Conservation (phyloP, 2,797 vertebrate species). For the Leucoraja ocellata region DNA sequence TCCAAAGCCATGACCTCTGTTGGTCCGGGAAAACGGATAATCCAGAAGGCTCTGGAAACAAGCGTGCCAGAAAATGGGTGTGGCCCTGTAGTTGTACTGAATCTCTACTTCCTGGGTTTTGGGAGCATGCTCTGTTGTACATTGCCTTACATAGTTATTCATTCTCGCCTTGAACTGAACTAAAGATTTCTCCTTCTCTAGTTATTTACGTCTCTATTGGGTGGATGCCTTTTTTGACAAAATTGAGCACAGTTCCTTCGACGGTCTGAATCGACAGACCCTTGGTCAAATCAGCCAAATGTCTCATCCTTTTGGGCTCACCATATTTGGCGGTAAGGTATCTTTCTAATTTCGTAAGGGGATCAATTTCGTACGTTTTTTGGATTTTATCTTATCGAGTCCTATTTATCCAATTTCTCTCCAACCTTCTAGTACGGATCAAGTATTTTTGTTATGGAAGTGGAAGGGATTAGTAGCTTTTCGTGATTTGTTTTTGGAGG, state of each 20-base stretch:
- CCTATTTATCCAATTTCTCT: no score
- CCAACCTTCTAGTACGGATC: no score
- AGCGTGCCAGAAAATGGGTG: no score
- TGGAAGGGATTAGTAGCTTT: no score
- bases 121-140: neutral
- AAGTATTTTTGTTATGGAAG: no score
- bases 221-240: slow-evolving; percentile 96
- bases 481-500: no score
- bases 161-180: neutral
- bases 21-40: no score
- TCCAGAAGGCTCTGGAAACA: no score
- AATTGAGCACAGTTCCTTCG: slow-evolving; percentile 89
- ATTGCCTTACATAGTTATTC: neutral
- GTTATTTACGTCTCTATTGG: slow-evolving; percentile 86
- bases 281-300: slow-evolving; percentile 81
- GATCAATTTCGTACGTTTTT: no score
- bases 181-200: slow-evolving; percentile 50
- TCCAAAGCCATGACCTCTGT: no score
- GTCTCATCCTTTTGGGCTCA: slow-evolving; percentile 90
- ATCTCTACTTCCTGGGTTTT: neutral
- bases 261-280: slow-evolving; percentile 76
- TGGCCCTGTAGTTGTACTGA: neutral
- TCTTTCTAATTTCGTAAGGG: neutral
- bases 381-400: no score
- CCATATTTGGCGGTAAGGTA: slow-evolving; percentile 80